Percentiles rank a stretch among this genome's conserved stretches.
These are phyloP conservation scores for Phylloscopus collybita DNA, from an alignment of 2,797 vertebrate species.

Conservation along the genomic window DNA sequence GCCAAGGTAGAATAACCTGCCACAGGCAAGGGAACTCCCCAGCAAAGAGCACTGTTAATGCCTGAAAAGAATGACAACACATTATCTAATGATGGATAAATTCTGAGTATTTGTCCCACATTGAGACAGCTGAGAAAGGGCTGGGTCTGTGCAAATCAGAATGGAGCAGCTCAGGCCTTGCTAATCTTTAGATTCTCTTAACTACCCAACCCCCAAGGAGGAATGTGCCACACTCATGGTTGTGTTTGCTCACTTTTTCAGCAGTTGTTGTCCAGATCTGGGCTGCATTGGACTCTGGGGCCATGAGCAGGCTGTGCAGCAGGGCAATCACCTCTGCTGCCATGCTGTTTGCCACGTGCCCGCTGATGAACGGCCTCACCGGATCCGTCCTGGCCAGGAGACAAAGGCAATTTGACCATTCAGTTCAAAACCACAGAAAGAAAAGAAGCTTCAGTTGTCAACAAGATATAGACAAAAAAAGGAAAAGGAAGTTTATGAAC, in stretches of 20 bases:
- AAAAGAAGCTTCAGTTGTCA: neutral
- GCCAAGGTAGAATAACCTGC: neutral
- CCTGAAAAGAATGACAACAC: neutral
- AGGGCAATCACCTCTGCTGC: slow-evolving; percentile 97
- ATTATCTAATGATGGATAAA: neutral
- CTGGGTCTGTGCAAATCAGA: neutral
- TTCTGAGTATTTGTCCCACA: neutral
- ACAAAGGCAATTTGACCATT: neutral
- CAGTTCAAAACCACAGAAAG: neutral
- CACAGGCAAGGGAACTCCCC: neutral
- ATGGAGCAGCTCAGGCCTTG: neutral
- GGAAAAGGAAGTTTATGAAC: neutral
- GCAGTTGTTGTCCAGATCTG: slow-evolving; percentile 98
- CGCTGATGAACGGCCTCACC: slow-evolving; percentile 95
- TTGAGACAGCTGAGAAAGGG: neutral
- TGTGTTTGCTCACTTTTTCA: slow-evolving; percentile 85
- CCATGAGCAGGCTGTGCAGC: slow-evolving; percentile 94
- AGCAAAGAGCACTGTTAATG: neutral
- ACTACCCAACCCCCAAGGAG: neutral
- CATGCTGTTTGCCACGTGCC: slow-evolving; percentile 99
- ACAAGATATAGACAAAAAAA: neutral
- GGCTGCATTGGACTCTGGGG: slow-evolving; percentile 95
- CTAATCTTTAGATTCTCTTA: neutral
- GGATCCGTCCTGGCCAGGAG: slow-evolving; percentile 86
- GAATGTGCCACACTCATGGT: neutral